Evolutionary conservation across 2,888 invertebrate species (phyloP).

Genomic region (Bimastos eiseni): DNA sequence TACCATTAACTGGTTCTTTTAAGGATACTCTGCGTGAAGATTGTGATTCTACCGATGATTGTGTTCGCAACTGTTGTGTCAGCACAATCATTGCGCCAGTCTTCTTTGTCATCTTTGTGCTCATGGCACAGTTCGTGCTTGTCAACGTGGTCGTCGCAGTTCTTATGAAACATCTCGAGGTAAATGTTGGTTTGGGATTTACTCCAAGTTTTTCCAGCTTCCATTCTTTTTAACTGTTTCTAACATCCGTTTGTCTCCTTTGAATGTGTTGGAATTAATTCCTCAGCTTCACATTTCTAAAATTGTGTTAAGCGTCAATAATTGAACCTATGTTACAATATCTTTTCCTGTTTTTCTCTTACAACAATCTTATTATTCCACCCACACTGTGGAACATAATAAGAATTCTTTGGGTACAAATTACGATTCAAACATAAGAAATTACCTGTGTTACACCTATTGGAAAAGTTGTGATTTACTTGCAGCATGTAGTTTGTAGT

Average conservation of each 20-base stretch:
- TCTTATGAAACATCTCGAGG: constrained; percentile 98
- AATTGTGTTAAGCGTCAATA: not conserved
- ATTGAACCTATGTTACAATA: not conserved
- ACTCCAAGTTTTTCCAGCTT: not conserved
- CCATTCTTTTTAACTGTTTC: not conserved
- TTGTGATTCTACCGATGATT: constrained; percentile 82
- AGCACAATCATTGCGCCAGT: constrained; percentile 97
- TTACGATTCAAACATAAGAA: not conserved
- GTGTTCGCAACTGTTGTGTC: constrained; percentile 97
- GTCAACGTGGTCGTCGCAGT: constrained; percentile 99
- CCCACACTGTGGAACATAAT: not conserved
- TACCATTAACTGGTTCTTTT: constrained; percentile 21
- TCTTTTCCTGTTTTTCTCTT: not conserved
- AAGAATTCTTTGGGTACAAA: not conserved
- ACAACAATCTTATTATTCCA: not conserved
- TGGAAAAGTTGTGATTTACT: not conserved
- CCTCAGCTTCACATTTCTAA: not conserved
- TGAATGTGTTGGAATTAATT: not conserved
- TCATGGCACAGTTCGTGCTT: constrained; percentile 99
- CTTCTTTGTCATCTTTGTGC: constrained; percentile 98
- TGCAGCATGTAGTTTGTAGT: not conserved
- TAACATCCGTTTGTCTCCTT: not conserved
- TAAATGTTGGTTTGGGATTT: constrained; percentile 38
- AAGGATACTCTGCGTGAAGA: constrained; percentile 86
- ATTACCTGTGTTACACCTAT: not conserved